Base-by-base conservation (phyloP, 2,888 invertebrate species). In the Chymomyza fuscimana region DNA sequence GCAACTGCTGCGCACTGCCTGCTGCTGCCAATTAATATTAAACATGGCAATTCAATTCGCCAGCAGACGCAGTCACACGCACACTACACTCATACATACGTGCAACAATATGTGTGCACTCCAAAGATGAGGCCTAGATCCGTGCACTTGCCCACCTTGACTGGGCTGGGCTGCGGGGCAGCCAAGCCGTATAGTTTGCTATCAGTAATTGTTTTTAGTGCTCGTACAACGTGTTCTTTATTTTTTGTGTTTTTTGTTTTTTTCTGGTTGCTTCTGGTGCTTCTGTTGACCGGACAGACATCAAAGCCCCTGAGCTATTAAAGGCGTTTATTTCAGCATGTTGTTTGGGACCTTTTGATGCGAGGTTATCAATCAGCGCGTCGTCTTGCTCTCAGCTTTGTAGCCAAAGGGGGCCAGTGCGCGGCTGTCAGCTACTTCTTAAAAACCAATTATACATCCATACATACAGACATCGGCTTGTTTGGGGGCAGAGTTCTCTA, bases 321-420 rank as follows among this genome's bases (percentile, higher is more conserved):
- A 76, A 82, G 86, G 85, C 85, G 85, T 87, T 82, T 70, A 75
- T 74, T 79, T 64, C 69, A 74, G 77, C 70, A 76, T 73, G 77
- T 82, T 78, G 78, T 59, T 72, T 80, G 77, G 62, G 70, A 73
- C 72, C 82, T 77, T 73, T 72, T 61, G 76, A 76, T 68, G 73
- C 80, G 69, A 81, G 88, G 82, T 85, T 85, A 85, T 85, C 85
- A 85, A 85, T 85, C 85, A 85, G 76, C 70, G 73, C 72, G 64
- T 76, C 75, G 72, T 81, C 76, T 40, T 56, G 58, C 64, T 52
- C 65, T 60, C 65, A 59, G 59, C 10, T 29, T 9, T 16, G 16
- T 19, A 15, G 5, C 16, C 16, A 19, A 16, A 51, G 15, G 0
- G 51, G 29, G 15, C 61, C 29, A 15, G 15, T 6, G 29, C 61